Percentiles rank a stretch among this genome's conserved stretches.
Evolutionary conservation across 1,140 invertebrate genomes (phyloP).

Genomic region (Drosophila hydei): DNA sequence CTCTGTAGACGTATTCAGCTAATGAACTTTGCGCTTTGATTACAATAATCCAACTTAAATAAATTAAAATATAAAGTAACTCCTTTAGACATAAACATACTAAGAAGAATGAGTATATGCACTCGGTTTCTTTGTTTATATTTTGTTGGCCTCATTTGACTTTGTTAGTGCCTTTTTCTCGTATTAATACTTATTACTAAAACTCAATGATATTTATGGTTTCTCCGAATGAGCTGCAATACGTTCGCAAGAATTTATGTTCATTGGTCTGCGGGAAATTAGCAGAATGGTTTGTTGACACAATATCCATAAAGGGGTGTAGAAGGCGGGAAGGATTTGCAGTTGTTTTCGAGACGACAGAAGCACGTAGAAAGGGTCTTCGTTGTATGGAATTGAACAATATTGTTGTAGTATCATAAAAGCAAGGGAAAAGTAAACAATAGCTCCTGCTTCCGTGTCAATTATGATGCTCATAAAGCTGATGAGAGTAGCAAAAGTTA

Average conservation of each 20-base stretch:
- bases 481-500: neutral
- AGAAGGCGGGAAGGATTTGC: constrained; percentile 49
- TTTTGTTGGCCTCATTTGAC: neutral
- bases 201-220: constrained; percentile 59
- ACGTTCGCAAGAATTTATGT: constrained; percentile 56
- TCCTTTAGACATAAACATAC: no score
- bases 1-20: no score
- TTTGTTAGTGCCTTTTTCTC: constrained; percentile 10
- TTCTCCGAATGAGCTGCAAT: constrained; percentile 38
- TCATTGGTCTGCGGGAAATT: constrained; percentile 45
- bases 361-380: neutral
- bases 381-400: neutral
- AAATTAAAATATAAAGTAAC: no score
- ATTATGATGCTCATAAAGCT: constrained; percentile 7
- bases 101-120: neutral
- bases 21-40: no score
- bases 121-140: no score
- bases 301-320: constrained; percentile 20
- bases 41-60: no score
- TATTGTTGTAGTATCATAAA: constrained; percentile 18
- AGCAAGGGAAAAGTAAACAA: constrained; percentile 9
- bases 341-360: constrained; percentile 9
- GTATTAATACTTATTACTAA: constrained; percentile 25
- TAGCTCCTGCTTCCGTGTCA: constrained; percentile 3
- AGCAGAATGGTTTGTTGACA: neutral